Base-by-base conservation (phyloP, 2,888 invertebrate genomes). In the Drosophila mayaguana region DNA sequence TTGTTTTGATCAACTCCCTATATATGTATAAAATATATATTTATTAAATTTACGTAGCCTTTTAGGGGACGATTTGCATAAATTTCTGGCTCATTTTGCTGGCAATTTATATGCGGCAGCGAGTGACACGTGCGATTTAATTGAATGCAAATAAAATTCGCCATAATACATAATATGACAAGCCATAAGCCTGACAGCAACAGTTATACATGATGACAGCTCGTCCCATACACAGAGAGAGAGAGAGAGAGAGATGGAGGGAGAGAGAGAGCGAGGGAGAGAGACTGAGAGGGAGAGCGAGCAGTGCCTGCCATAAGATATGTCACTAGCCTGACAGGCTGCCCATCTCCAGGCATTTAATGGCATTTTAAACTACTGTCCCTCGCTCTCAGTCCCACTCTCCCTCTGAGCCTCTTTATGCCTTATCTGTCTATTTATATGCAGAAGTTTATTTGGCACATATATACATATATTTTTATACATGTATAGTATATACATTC, bases 131-230 rank as follows among this genome's bases (percentile, higher is more conserved):
- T 75, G 78, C 73, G 75, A 86, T 89, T 89, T 89, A 89, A 87
- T 87, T 87, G 88, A 84, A 87, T 81, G 89, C 85, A 87, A 89
- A 87, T 87, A 87, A 87, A 89, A 87, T 83, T 74, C 87, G 71
- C 78, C 67, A 83, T 83, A 76, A 88, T 80, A 88, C 73, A 80
- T 87, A 84, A 87, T 86, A 79, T 88, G 89, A 89, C 86, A 87
- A 78, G 77, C 83, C 76, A 79, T 87, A 87, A 89, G 84, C 79
- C 80, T 82, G 85, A 84, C 89, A 87, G 89, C 89, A 86, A 84
- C 87, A 87, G 88, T 81, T 87, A 85, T 85, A 72, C 79, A 80
- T 75, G 75, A 72, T 80, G 86, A 88, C 87, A 85, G 88, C 70
- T 67, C 20, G 40, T 5, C 38, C 40, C 65, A 43, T 42, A 55